Base-by-base conservation (phyloP, 2,113 vertebrate genomes). In the Melospiza melodia region DNA sequence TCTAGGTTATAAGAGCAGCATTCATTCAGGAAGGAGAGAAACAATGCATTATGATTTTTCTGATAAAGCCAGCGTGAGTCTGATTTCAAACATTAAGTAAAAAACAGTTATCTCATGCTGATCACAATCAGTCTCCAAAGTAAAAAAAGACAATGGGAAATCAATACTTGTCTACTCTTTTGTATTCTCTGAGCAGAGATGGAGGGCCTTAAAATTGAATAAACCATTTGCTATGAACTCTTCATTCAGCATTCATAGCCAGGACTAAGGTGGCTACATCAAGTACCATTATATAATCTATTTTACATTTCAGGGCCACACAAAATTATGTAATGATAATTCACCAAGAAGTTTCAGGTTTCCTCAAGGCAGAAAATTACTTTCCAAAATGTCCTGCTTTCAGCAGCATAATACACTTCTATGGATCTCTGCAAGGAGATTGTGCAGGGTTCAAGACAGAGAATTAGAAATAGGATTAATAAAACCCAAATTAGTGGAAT, bases 71-170 rank as follows among this genome's bases (percentile, higher is more conserved):
- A 93, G 81, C 69, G 58, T 69, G 87, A 84, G 58, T 87, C 77
- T 58, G 41, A 85, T 79, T 94, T 95, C 67, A 93, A 91, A 95
- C 37, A 73, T 49, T 79, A 89, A 46, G 74, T 58, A 59, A 93
- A 89, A 92, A 89, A 51, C 84, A 83, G 67, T 94, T 61, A 44
- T 78, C 43, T 89, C 74, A 58, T 66, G 67, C 69, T 95, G 89
- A 79, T 94, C 71, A 84, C 44, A 89, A 89, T 89, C 93, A 96
- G 74, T 48, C 41, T 83, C 43, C 30, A 76, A 89, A 93, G 63
- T 46, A 76, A 91, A 92, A 89, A 93, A 89, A 65, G 49, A 85
- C 89, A 96, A 91, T 95, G 51, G 7, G 16, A 91, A 97, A 96
- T 96, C 78, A 94, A 93, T 90, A 41, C 21, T 63, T 48, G 21